Percentiles rank a stretch among this genome's conserved stretches.
These are phyloP conservation scores for Drosophila villosipedis DNA, from an alignment of 2,888 invertebrate species.

Conservation along the genomic window DNA sequence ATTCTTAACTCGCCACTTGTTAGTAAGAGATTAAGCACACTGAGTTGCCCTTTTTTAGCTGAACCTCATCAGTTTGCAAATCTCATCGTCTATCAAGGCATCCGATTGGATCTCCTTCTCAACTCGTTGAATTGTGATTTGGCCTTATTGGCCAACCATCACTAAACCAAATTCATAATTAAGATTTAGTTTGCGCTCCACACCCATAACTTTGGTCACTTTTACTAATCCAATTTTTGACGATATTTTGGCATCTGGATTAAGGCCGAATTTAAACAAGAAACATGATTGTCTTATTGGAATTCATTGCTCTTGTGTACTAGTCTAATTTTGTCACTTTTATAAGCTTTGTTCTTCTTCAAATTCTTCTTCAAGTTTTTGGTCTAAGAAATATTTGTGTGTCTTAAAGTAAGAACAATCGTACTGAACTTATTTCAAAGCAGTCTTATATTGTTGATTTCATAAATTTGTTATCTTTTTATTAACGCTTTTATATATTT, in stretches of 20 bases:
- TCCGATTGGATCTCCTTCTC: background rate
- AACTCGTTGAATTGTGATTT: too few species aligned
- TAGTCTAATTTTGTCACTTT: background rate
- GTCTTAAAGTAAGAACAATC: background rate
- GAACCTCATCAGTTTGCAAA: background rate
- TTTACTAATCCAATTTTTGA: background rate
- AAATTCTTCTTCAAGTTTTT: background rate
- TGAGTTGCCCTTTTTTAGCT: background rate
- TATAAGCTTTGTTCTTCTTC: background rate
- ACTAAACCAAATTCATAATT: background rate
- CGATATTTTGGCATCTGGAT: background rate
- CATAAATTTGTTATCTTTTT: background rate
- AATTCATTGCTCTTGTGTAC: background rate
- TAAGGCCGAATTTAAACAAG: background rate
- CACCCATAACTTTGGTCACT: background rate
- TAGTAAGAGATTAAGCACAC: background rate
- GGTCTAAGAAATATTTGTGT: background rate
- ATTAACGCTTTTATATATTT: background rate
- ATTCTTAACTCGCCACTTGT: too few species aligned
- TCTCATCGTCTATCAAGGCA: background rate
- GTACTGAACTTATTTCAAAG: background rate
- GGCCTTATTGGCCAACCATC: background rate
- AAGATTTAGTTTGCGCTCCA: background rate
- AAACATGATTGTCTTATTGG: background rate
- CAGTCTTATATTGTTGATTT: background rate